Conservation (phyloP, 2,797 vertebrate species). For the Gouania willdenowi region DNA sequence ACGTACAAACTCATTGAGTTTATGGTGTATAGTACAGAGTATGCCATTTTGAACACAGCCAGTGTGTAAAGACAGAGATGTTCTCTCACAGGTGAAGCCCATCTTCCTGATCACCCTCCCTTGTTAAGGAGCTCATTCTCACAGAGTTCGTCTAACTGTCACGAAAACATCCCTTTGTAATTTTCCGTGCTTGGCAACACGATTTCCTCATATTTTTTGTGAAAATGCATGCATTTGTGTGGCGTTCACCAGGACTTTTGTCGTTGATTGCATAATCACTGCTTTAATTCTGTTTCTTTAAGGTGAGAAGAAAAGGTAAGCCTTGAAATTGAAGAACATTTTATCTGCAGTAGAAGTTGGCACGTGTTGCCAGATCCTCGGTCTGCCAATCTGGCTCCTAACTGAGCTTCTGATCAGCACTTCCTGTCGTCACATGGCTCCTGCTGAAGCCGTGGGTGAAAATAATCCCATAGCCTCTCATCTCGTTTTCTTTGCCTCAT, state of each 20-base stretch:
- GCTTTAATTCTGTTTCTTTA: constrained; percentile 13
- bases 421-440: constrained; percentile 14
- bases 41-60: too few species aligned
- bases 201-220: too few species aligned
- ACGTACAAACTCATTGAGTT: too few species aligned
- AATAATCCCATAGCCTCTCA: constrained; percentile 6
- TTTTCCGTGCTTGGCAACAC: constrained; percentile 35
- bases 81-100: too few species aligned
- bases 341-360: constrained; percentile 1
- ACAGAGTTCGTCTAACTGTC: too few species aligned
- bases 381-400: constrained; percentile 21
- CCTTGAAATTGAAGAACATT: constrained; percentile 3
- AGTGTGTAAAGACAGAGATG: too few species aligned
- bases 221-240: too few species aligned
- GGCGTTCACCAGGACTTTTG: too few species aligned
- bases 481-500: background rate
- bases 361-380: constrained; percentile 6
- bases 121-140: too few species aligned
- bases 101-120: too few species aligned
- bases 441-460: constrained; percentile 21
- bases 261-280: constrained; percentile 36
- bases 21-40: too few species aligned
- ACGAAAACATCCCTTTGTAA: constrained; percentile 4
- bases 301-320: constrained; percentile 3
- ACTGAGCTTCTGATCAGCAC: constrained; percentile 17